These are phyloP conservation scores for Passerculus sandwichensis DNA, from an alignment of 2,797 vertebrate genomes.

Conservation along the genomic window DNA sequence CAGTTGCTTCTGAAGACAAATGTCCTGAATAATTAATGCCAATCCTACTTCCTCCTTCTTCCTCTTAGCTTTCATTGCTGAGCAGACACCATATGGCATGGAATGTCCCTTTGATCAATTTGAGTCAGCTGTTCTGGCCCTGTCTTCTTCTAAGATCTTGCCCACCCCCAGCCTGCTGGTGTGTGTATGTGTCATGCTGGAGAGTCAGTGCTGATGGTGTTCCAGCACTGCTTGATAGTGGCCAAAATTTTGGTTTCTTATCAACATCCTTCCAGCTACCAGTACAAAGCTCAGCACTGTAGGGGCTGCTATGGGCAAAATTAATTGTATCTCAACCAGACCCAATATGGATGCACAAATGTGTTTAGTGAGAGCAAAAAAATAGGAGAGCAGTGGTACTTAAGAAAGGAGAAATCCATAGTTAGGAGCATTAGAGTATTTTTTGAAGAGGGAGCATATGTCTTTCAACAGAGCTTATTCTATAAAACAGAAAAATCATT, in stretches of 20 bases:
- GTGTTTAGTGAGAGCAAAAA: not conserved
- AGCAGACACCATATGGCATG: not conserved
- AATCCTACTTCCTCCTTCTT: not conserved
- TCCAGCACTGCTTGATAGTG: not conserved
- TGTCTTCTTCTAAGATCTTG: not conserved
- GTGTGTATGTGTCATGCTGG: too few species aligned
- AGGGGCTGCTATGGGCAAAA: not conserved
- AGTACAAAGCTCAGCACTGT: not conserved
- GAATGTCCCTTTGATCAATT: not conserved
- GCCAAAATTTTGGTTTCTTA: not conserved
- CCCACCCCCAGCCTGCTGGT: not conserved
- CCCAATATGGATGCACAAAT: not conserved
- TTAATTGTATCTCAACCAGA: not conserved
- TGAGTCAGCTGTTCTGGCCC: not conserved
- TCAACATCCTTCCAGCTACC: not conserved
- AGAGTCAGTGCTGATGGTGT: not conserved
- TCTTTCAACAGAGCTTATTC: not conserved
- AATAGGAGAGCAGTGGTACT: not conserved
- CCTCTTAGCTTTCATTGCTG: not conserved
- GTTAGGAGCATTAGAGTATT: not conserved
- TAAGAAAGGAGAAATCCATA: not conserved
- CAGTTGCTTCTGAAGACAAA: not conserved
- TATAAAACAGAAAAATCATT: not conserved
- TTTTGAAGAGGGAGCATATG: not conserved
- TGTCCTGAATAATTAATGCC: not conserved